Conservation (phyloP, 37 sponge, comb jelly and placozoan genomes). For the Theonella swinhoei region DNA sequence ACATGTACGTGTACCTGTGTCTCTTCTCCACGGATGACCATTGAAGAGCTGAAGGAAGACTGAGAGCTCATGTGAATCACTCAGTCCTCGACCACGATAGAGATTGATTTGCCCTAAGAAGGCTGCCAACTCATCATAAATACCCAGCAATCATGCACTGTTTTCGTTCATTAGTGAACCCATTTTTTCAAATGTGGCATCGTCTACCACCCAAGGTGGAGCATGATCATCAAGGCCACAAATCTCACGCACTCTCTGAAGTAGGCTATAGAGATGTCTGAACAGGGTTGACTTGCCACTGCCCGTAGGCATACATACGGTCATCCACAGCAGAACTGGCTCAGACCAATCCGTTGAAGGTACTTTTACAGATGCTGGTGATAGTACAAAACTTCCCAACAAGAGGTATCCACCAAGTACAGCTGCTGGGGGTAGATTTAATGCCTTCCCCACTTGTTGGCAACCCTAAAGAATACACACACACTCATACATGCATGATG, state of each 20-base stretch:
- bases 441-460: constrained; percentile 22
- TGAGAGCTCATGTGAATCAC: constrained; percentile 30
- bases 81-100: constrained; percentile 5
- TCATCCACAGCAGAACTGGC: constrained; percentile 33
- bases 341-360: constrained; percentile 18
- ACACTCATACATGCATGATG: no score
- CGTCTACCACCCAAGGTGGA: constrained; percentile 26
- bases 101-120: constrained; percentile 33
- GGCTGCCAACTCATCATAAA: constrained; percentile 40
- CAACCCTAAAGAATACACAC: no score
- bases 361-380: constrained; percentile 7
- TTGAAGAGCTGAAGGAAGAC: constrained; percentile 40
- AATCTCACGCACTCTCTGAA: neutral
- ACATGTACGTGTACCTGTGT: constrained; percentile 22
- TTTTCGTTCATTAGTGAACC: constrained; percentile 33
- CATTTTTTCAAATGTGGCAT: constrained; percentile 44
- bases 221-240: neutral
- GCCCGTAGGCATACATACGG: constrained; percentile 24
- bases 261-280: neutral
- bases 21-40: constrained; percentile 22
- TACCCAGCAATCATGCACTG: constrained; percentile 1
- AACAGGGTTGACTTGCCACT: constrained; percentile 27
- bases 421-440: constrained; percentile 33
- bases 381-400: neutral
- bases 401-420: constrained; percentile 5